Evolutionary conservation across 2,797 vertebrate species (phyloP).

Genomic region (Tachyglossus aculeatus): DNA sequence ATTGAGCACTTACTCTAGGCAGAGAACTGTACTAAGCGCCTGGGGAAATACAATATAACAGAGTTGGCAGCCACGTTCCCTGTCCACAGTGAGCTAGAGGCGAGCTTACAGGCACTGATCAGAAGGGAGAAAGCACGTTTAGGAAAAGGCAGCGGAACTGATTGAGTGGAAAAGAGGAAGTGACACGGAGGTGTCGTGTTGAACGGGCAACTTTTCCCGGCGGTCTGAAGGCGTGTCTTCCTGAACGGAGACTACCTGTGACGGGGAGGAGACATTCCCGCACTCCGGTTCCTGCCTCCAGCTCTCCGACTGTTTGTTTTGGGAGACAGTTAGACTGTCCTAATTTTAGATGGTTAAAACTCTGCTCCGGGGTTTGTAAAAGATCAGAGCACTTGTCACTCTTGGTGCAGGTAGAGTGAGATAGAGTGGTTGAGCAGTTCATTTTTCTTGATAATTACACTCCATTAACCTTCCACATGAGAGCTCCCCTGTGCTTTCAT

Average conservation of each 20-base stretch:
- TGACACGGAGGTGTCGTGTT: constrained; percentile 7
- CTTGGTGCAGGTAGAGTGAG: constrained; percentile 72
- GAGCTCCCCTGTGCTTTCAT: constrained; percentile 74
- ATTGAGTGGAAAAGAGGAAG: constrained; percentile 30
- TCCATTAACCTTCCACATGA: constrained; percentile 81
- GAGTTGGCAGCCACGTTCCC: too few relatives aligned
- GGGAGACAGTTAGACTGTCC: constrained; percentile 66
- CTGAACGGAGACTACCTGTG: not conserved
- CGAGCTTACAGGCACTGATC: constrained; percentile 24
- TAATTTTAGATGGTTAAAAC: constrained; percentile 71
- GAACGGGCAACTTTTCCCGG: constrained; percentile 22
- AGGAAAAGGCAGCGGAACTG: constrained; percentile 39
- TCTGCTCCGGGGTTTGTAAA: constrained; percentile 72
- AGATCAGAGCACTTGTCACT: constrained; percentile 77
- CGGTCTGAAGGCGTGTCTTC: constrained; percentile 22
- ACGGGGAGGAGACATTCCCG: constrained; percentile 48
- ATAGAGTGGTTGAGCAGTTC: constrained; percentile 73
- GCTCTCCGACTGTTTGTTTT: constrained; percentile 56
- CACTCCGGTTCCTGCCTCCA: constrained; percentile 28
- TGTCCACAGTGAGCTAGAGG: too few relatives aligned
- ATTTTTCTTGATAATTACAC: constrained; percentile 84
- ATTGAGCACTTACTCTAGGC: too few relatives aligned
- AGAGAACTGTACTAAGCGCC: too few relatives aligned
- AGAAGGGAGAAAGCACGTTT: constrained; percentile 18
- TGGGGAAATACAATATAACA: too few relatives aligned